These are phyloP conservation scores for Gambusia affinis DNA, from an alignment of 2,113 vertebrate genomes.

Conservation along the genomic window DNA sequence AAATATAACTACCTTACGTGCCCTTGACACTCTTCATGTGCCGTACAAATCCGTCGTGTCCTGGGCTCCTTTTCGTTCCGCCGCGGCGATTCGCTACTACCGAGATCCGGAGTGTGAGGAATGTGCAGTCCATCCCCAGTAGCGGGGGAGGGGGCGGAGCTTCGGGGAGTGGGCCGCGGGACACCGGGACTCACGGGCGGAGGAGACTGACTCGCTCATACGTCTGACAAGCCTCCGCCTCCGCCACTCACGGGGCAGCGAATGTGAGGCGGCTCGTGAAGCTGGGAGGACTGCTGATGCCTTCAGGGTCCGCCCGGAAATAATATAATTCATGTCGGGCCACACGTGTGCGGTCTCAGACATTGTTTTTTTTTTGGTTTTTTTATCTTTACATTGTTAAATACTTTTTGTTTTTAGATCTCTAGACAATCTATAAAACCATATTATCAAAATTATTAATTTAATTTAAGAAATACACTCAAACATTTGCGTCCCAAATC, in stretches of 20 bases:
- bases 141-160: conserved; percentile 8
- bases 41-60: conserved; percentile 19
- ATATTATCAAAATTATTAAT: background rate
- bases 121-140: conserved; percentile 30
- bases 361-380: too few relatives aligned
- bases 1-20: conserved; percentile 42
- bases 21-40: conserved; percentile 39
- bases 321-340: rapidly evolving
- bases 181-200: background rate
- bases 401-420: background rate
- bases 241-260: conserved; percentile 73
- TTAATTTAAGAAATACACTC: background rate
- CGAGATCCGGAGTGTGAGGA: conserved; percentile 44
- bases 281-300: conserved; percentile 22
- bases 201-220: conserved; percentile 27
- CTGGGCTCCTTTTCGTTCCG: background rate
- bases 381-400: background rate
- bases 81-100: conserved; percentile 23
- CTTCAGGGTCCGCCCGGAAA: conserved; percentile 28
- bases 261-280: conserved; percentile 63
- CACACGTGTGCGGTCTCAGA: background rate
- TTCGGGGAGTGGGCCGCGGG: background rate
- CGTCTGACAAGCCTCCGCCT: conserved; percentile 38
- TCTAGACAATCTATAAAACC: too few relatives aligned
- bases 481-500: background rate